A percentile compares a stretch with the other conserved stretches of the same genome.
phyloP scores from a whole-genome alignment of 2,797 vertebrate species.

The Lepus oiostolus region DNA sequence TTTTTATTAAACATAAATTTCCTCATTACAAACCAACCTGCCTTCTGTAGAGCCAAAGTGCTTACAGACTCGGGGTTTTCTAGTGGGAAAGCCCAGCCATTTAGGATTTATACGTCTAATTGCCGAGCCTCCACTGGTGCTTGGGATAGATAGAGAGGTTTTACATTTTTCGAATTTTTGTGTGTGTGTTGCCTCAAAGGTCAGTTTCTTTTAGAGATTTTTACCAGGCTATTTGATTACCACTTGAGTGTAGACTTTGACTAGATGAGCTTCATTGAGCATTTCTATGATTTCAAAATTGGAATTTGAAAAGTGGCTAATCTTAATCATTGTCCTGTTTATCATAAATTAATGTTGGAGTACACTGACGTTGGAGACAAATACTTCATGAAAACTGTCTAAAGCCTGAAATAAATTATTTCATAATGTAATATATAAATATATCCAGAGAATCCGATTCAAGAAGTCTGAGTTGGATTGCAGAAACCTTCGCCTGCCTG shows the following conservation, averaged over 20 bases:
- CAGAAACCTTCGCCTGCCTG: neutral
- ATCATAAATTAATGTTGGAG: slow-evolving; percentile 20
- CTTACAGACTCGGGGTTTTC: slow-evolving; percentile 80
- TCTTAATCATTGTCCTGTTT: slow-evolving; percentile 48
- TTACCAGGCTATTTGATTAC: slow-evolving; percentile 26
- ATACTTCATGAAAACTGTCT: slow-evolving; percentile 31
- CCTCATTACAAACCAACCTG: slow-evolving; percentile 77
- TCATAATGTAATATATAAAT: neutral
- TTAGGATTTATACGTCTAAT: slow-evolving; percentile 16
- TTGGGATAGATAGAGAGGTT: slow-evolving; percentile 61
- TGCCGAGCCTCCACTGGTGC: slow-evolving; percentile 69
- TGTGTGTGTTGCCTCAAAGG: slow-evolving; percentile 51
- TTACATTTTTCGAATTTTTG: slow-evolving; percentile 57
- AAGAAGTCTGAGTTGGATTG: neutral
- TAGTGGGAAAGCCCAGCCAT: slow-evolving; percentile 62
- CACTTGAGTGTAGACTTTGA: slow-evolving; percentile 64
- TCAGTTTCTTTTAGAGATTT: slow-evolving; percentile 50
- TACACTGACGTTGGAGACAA: neutral
- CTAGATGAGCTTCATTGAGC: slow-evolving; percentile 29
- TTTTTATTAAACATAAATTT: slow-evolving; percentile 73
- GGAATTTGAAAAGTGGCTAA: slow-evolving; percentile 45
- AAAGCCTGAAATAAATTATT: slow-evolving; percentile 9
- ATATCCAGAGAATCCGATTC: neutral
- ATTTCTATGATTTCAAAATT: slow-evolving; percentile 62
- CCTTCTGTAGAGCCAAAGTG: slow-evolving; percentile 79